Percentiles rank a stretch among this genome's conserved stretches.
Conservation (phyloP, 2,113 vertebrate genomes). For the Gymnocephalus cernua region DNA sequence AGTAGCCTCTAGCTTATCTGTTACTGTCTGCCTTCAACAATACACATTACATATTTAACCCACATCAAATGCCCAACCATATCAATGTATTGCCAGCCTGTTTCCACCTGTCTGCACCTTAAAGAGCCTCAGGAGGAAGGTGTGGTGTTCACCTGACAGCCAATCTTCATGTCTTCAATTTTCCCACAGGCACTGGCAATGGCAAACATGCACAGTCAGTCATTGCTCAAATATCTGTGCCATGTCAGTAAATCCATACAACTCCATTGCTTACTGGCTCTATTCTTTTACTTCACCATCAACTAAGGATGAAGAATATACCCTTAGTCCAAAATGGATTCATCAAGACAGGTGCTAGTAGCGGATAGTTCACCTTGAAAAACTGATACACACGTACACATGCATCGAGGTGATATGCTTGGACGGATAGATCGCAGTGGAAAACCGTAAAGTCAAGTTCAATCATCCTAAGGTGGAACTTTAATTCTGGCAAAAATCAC, state of each 20-base stretch:
- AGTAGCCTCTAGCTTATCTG: background rate
- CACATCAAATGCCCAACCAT: slow-evolving; percentile 8
- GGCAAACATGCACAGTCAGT: slow-evolving; percentile 1
- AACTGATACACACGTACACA: background rate
- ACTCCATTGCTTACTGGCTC: background rate
- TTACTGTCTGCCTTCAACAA: background rate
- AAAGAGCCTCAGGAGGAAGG: slow-evolving; percentile 32
- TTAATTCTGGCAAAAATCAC: background rate
- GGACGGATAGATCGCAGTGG: background rate
- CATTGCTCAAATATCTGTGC: slow-evolving; percentile 18
- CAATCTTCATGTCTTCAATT: slow-evolving; percentile 45
- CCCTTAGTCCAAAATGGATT: background rate
- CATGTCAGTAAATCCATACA: slow-evolving; percentile 32
- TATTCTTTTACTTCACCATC: background rate
- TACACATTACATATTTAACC: slow-evolving; percentile 11
- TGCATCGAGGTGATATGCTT: background rate
- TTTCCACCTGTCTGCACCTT: slow-evolving; percentile 35
- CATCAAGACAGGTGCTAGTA: background rate
- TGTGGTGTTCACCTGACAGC: slow-evolving; percentile 56
- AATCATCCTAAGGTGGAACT: background rate
- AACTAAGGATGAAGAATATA: slow-evolving; percentile 3
- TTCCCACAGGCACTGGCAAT: slow-evolving; percentile 14
- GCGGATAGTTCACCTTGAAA: background rate
- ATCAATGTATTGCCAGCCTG: background rate
- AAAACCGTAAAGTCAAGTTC: background rate